phyloP scores from a whole-genome alignment of 2,797 vertebrate genomes.

The Eurystomus glaucurus region DNA sequence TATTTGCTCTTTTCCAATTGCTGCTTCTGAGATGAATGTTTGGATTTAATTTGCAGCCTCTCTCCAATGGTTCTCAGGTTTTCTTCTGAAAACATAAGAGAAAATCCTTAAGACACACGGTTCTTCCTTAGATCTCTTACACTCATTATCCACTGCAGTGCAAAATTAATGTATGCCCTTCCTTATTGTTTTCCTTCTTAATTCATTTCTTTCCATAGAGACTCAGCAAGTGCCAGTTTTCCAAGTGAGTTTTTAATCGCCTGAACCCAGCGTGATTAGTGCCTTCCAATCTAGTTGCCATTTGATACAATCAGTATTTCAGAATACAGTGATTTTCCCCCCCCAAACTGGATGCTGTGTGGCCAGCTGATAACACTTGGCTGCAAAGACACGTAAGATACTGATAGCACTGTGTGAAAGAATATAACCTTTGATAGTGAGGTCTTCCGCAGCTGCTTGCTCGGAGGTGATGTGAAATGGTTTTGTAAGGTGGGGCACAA shows the following conservation, averaged over 20 bases:
- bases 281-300: slow-evolving; percentile 34
- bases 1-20: slow-evolving; percentile 45
- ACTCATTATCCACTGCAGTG: slow-evolving; percentile 23
- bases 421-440: not conserved
- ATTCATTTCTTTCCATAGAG: slow-evolving; percentile 58
- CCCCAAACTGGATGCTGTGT: accelerated
- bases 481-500: not conserved
- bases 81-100: not conserved
- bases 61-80: not conserved
- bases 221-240: slow-evolving; percentile 59
- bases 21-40: not conserved
- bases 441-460: not conserved
- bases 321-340: not conserved
- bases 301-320: slow-evolving; percentile 53
- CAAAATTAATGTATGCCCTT: slow-evolving; percentile 50
- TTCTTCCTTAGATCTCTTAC: slow-evolving; percentile 28
- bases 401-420: not conserved
- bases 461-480: not conserved
- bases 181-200: slow-evolving; percentile 59
- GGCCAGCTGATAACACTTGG: not conserved
- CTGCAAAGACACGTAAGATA: not conserved
- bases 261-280: slow-evolving; percentile 18
- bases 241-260: slow-evolving; percentile 54
- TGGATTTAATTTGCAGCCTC: slow-evolving; percentile 46
- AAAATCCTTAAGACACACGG: slow-evolving; percentile 14